A percentile compares a stretch with the other conserved stretches of the same genome.
Conservation (phyloP, 37 sponge, comb jelly and placozoan species). For the Spongilla lacustris region DNA sequence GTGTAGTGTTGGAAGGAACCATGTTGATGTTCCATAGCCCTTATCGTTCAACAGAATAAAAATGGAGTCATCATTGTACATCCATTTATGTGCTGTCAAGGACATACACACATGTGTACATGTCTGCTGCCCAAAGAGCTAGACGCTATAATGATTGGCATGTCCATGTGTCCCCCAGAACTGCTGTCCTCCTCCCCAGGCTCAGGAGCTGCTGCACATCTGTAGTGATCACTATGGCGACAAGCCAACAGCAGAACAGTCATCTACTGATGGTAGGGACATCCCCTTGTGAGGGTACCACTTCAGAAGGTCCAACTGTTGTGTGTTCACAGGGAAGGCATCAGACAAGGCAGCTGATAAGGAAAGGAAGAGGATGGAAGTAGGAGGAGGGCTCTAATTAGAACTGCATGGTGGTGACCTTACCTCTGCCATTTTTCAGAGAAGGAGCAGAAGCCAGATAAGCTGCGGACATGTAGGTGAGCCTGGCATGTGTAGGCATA, state of each 20-base stretch:
- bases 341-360: constrained; percentile 5
- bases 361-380: constrained; percentile 23
- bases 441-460: background rate
- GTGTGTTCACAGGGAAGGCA: background rate
- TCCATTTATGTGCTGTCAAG: too few species aligned
- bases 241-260: constrained; percentile 32
- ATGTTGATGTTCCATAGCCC: too few species aligned
- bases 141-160: too few species aligned
- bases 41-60: too few species aligned
- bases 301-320: background rate
- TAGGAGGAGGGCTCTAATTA: background rate
- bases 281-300: too few species aligned
- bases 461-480: constrained; percentile 39
- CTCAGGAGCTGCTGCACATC: constrained; percentile 90
- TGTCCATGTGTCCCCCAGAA: too few species aligned
- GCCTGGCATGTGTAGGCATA: too few species aligned
- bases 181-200: constrained; percentile 61
- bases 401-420: background rate
- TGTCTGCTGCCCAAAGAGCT: too few species aligned
- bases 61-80: too few species aligned
- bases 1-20: too few species aligned
- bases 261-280: background rate
- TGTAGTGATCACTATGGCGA: constrained; percentile 82
- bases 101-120: too few species aligned
- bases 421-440: background rate